phyloP scores from a whole-genome alignment of 2,113 vertebrate species.

The Canis aureus region DNA sequence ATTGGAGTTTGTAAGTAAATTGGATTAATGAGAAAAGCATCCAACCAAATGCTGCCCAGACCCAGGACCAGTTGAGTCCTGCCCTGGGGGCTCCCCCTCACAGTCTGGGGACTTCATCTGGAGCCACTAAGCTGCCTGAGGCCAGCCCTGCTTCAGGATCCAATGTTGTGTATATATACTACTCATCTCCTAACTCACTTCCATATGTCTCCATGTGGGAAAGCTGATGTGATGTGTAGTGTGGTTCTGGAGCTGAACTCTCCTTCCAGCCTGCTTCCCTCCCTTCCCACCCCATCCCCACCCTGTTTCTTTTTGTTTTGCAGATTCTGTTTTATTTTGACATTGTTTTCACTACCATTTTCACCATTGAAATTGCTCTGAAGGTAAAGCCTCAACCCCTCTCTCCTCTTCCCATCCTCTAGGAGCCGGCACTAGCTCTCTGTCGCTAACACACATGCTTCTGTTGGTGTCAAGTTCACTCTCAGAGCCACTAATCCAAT shows the following conservation, averaged over 20 bases:
- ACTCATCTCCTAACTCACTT: neutral
- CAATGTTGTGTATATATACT: neutral
- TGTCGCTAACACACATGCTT: conserved; percentile 85
- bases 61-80: neutral
- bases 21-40: conserved; percentile 6
- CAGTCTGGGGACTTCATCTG: neutral
- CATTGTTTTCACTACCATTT: conserved; percentile 93
- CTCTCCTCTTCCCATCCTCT: conserved; percentile 60
- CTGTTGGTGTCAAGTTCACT: conserved; percentile 77
- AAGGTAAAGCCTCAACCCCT: conserved; percentile 87
- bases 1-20: conserved; percentile 24
- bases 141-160: neutral
- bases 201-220: neutral
- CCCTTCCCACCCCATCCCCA: conserved; percentile 53
- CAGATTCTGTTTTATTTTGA: conserved; percentile 93
- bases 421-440: conserved; percentile 69
- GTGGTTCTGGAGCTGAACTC: conserved; percentile 79
- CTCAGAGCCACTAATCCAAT: conserved; percentile 86
- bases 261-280: neutral
- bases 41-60: neutral
- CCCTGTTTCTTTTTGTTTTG: conserved; percentile 88
- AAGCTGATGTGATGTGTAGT: neutral
- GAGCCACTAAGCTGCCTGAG: neutral
- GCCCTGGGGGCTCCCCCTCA: neutral
- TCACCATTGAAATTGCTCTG: conserved; percentile 93